Evolutionary conservation across 1,140 invertebrate species (phyloP).

Genomic region (Phthorimaea operculella): DNA sequence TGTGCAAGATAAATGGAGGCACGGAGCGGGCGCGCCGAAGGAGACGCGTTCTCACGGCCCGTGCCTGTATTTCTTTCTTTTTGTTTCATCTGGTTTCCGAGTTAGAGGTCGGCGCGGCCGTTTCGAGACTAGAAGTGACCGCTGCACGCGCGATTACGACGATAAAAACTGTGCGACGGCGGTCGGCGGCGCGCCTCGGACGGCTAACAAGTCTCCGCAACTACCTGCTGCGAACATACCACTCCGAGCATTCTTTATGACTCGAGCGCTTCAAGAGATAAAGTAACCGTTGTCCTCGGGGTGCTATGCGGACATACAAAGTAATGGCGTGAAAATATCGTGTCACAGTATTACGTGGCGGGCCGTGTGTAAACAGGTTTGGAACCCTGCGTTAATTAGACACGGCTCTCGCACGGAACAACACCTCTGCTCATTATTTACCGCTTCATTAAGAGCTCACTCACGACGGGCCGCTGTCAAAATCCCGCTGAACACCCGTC

Average conservation of each 20-base stretch:
- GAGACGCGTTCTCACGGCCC: slow-evolving; percentile 66
- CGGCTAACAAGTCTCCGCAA: slow-evolving; percentile 36
- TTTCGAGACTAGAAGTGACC: slow-evolving; percentile 53
- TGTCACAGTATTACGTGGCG: slow-evolving; percentile 9
- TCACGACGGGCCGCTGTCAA: slow-evolving; percentile 57
- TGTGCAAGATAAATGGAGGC: slow-evolving; percentile 63
- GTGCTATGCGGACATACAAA: slow-evolving; percentile 2
- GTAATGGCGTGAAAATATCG: slow-evolving; percentile 16
- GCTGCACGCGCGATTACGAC: slow-evolving; percentile 47
- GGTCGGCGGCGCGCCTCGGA: slow-evolving; percentile 21
- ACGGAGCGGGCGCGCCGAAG: slow-evolving; percentile 36
- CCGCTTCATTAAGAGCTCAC: slow-evolving; percentile 64
- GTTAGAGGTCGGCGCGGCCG: slow-evolving; percentile 56
- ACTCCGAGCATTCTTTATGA: slow-evolving; percentile 15
- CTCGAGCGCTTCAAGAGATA: slow-evolving; percentile 7
- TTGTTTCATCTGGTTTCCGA: slow-evolving; percentile 60
- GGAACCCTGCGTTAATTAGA: slow-evolving; percentile 49
- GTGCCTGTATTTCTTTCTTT: slow-evolving; percentile 57
- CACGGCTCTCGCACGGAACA: slow-evolving; percentile 43
- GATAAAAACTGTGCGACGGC: slow-evolving; percentile 51
- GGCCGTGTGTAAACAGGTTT: slow-evolving; percentile 28
- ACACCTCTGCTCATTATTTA: slow-evolving; percentile 64
- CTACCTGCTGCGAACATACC: slow-evolving; percentile 29
- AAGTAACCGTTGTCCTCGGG: slow-evolving; percentile 12
- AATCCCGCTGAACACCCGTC: slow-evolving; percentile 51